These are phyloP conservation scores for Lepidostoma basale DNA, from an alignment of 1,140 invertebrate genomes.

Conservation along the genomic window DNA sequence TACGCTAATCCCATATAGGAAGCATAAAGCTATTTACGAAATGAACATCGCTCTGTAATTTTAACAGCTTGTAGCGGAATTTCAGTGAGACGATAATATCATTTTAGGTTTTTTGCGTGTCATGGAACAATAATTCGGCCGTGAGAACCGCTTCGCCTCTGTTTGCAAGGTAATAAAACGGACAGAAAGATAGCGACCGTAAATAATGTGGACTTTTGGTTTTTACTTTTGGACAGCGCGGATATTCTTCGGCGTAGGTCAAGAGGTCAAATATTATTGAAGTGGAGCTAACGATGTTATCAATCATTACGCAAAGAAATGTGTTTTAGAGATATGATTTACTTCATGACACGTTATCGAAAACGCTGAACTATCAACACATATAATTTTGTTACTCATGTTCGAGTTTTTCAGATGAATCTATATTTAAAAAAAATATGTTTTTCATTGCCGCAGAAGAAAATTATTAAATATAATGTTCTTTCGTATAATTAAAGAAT, in stretches of 20 bases:
- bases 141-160: slow-evolving; percentile 20
- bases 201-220: slow-evolving; percentile 15
- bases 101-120: slow-evolving; percentile 26
- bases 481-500: too few relatives aligned
- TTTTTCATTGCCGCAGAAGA: too few relatives aligned
- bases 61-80: slow-evolving; percentile 17
- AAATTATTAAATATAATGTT: too few relatives aligned
- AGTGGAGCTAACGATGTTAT: too few relatives aligned
- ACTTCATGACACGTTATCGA: too few relatives aligned
- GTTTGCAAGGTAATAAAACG: slow-evolving; percentile 23
- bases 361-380: too few relatives aligned
- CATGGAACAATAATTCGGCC: slow-evolving; percentile 18
- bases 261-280: not conserved
- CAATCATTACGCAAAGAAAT: too few relatives aligned
- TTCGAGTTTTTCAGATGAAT: too few relatives aligned
- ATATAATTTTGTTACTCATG: too few relatives aligned
- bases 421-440: too few relatives aligned
- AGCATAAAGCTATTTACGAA: not conserved
- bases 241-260: not conserved
- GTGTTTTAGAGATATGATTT: too few relatives aligned
- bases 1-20: not conserved
- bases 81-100: slow-evolving; percentile 11
- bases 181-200: slow-evolving; percentile 19
- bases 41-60: not conserved
- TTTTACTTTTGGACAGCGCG: slow-evolving; percentile 1